Percentiles rank a stretch among this genome's conserved stretches.
Conservation (phyloP, 2,113 vertebrate species). For the Sisor rabdophorus region DNA sequence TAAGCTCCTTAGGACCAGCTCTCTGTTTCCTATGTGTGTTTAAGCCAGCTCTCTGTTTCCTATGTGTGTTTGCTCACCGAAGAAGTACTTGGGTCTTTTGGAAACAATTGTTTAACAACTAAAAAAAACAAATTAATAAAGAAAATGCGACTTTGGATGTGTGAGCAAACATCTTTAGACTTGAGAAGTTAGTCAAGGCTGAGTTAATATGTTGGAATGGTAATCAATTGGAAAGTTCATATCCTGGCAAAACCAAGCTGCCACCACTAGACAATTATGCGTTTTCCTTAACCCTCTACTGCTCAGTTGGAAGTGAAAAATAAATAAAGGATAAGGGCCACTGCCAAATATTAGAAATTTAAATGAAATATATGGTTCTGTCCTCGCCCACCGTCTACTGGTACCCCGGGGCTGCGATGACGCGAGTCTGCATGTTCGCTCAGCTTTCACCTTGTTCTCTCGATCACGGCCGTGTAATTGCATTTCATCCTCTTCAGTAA, state of each 20-base stretch:
- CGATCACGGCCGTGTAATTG: constrained; percentile 66
- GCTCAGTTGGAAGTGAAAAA: no score
- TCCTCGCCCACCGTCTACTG: constrained; percentile 45
- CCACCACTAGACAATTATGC: no score
- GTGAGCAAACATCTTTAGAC: neutral
- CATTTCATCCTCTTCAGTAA: constrained; percentile 61
- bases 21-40: constrained; percentile 26
- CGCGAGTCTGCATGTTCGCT: constrained; percentile 51
- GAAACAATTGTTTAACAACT: neutral
- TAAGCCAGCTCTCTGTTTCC: constrained; percentile 20
- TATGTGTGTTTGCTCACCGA: neutral
- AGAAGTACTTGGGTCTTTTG: constrained; percentile 21
- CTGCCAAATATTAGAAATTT: no score
- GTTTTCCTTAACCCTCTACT: no score
- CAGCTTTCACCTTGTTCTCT: constrained; percentile 44
- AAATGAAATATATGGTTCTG: neutral
- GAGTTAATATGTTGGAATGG: no score
- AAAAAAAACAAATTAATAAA: neutral
- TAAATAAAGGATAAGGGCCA: no score
- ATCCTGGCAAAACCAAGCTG: no score
- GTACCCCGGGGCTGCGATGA: constrained; percentile 49
- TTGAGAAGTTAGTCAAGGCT: no score
- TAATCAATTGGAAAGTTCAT: no score
- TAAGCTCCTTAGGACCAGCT: constrained; percentile 32
- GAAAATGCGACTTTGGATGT: neutral